Percentiles rank a stretch among this genome's conserved stretches.
Evolutionary conservation across 35 echinoderm and acorn worm species (phyloP).

Genomic region (Heliocidaris erythrogramma): DNA sequence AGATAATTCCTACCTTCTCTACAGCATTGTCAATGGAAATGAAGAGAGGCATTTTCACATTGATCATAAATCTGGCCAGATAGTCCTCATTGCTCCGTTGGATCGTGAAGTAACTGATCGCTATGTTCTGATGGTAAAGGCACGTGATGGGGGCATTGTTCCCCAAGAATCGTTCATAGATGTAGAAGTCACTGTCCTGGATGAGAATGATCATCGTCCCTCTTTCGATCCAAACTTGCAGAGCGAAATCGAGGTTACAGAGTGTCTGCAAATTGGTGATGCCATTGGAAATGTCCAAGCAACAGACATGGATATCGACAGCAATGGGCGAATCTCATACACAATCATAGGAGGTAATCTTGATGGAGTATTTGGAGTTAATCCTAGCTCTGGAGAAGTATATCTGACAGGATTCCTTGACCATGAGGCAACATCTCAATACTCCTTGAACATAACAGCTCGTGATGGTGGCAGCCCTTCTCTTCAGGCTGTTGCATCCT

Average conservation of each 20-base stretch:
- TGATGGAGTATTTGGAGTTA: constrained; percentile 69
- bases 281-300: constrained; percentile 68
- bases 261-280: constrained; percentile 82
- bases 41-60: constrained; percentile 74
- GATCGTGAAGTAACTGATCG: constrained; percentile 68
- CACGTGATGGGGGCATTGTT: constrained; percentile 72
- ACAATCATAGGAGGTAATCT: constrained; percentile 72
- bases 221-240: constrained; percentile 51
- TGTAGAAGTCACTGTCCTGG: constrained; percentile 76
- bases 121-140: constrained; percentile 74
- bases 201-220: constrained; percentile 94
- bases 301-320: constrained; percentile 77
- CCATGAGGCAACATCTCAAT: constrained; percentile 79
- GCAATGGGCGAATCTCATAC: constrained; percentile 85
- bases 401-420: constrained; percentile 80
- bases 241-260: constrained; percentile 74
- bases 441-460: constrained; percentile 84
- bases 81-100: constrained; percentile 59
- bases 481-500: constrained; percentile 44
- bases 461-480: constrained; percentile 68
- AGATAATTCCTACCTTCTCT: constrained; percentile 88
- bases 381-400: constrained; percentile 70
- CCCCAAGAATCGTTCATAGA: constrained; percentile 49
- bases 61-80: constrained; percentile 73
- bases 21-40: constrained; percentile 87